These are phyloP conservation scores for Borostomias antarcticus DNA, from an alignment of 2,797 vertebrate species.

Conservation along the genomic window DNA sequence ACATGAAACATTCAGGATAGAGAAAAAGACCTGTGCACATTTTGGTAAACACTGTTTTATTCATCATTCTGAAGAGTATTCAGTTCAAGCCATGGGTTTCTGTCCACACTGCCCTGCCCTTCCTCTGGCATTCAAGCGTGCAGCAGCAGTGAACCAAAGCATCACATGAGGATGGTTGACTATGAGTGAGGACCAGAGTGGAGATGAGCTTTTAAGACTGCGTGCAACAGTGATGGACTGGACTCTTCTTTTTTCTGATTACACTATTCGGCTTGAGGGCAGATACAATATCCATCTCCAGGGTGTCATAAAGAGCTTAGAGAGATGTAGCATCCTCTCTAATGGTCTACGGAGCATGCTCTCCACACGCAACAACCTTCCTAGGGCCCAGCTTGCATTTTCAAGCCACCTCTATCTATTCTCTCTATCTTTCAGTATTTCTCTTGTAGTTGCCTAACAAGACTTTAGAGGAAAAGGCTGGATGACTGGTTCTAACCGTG, in stretches of 20 bases:
- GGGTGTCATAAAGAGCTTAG: slow-evolving; percentile 1
- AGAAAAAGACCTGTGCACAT: too few species aligned
- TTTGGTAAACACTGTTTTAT: too few species aligned
- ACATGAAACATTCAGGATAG: too few species aligned
- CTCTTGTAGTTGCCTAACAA: not conserved
- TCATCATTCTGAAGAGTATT: too few species aligned
- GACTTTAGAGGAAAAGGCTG: not conserved
- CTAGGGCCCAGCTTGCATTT: slow-evolving; percentile 34
- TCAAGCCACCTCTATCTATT: not conserved
- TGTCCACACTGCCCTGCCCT: too few species aligned
- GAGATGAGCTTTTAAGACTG: slow-evolving; percentile 27
- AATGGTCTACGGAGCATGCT: slow-evolving; percentile 38
- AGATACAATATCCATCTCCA: slow-evolving; percentile 14
- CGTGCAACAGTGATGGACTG: slow-evolving; percentile 4
- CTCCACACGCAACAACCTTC: slow-evolving; percentile 27
- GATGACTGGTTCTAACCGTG: not conserved
- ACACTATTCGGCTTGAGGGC: slow-evolving; percentile 29
- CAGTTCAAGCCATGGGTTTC: too few species aligned
- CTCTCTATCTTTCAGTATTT: not conserved
- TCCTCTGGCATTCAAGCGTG: too few species aligned
- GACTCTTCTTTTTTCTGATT: slow-evolving; percentile 21
- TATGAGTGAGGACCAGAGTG: not conserved
- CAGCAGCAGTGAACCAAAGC: too few species aligned
- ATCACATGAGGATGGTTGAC: not conserved
- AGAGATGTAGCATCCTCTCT: slow-evolving; percentile 26